Percentiles rank a stretch among this genome's conserved stretches.
Conservation (phyloP, 2,113 vertebrate genomes). For the Deroptyus accipitrinus region DNA sequence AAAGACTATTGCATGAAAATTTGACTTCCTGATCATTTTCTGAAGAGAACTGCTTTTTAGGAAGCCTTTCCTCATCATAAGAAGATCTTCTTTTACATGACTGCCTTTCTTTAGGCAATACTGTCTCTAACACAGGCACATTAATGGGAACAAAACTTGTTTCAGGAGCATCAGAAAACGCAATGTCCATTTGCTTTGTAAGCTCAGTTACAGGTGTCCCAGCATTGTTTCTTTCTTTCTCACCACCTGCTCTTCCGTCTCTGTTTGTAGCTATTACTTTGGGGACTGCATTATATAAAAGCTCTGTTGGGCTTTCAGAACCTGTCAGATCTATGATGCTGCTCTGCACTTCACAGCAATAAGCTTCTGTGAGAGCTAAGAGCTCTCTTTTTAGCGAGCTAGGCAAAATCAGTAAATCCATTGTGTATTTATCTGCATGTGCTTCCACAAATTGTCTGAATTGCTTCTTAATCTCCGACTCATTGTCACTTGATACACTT, state of each 20-base stretch:
- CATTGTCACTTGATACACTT: conserved; percentile 79
- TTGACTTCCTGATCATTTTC: conserved; percentile 73
- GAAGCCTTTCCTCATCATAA: conserved; percentile 87
- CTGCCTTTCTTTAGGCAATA: conserved; percentile 78
- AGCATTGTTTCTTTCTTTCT: conserved; percentile 84
- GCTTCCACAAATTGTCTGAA: conserved; percentile 93
- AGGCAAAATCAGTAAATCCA: conserved; percentile 94
- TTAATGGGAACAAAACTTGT: conserved; percentile 63
- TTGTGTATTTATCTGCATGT: conserved; percentile 89
- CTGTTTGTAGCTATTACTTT: neutral
- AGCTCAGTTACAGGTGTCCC: conserved; percentile 93
- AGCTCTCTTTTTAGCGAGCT: conserved; percentile 92
- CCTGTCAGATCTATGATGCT: conserved; percentile 24
- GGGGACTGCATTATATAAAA: neutral
- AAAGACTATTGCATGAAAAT: neutral
- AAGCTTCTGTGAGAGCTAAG: conserved; percentile 79
- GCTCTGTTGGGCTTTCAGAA: neutral
- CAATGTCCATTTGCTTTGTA: conserved; percentile 86
- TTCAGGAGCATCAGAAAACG: conserved; percentile 80
- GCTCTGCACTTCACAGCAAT: neutral
- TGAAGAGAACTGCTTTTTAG: conserved; percentile 91
- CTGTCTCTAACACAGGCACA: neutral
- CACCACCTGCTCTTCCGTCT: conserved; percentile 21
- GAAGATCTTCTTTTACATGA: conserved; percentile 91
- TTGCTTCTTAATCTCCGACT: conserved; percentile 85